Conservation (phyloP, 2,113 vertebrate genomes). For the Mastomys coucha region DNA sequence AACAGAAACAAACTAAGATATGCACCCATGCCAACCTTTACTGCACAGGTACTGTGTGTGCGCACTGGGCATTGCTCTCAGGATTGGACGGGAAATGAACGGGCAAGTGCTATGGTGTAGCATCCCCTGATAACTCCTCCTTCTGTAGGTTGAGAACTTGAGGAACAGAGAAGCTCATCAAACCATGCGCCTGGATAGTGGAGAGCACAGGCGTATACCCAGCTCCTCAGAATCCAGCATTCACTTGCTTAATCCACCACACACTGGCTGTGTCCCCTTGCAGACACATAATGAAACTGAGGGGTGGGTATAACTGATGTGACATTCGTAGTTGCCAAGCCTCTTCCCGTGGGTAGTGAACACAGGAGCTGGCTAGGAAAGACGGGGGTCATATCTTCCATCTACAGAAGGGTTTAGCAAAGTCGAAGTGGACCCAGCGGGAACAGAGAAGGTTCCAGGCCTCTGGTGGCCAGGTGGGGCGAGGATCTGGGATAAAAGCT, state of each 20-base stretch:
- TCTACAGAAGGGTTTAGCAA: not conserved
- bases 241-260: not conserved
- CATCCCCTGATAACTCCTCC: not conserved
- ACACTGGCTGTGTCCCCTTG: not conserved
- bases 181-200: not conserved
- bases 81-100: not conserved
- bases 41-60: too few relatives aligned
- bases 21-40: not conserved
- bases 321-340: constrained; percentile 42
- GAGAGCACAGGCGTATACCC: not conserved
- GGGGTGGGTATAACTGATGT: constrained; percentile 11
- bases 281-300: not conserved
- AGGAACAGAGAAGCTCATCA: not conserved
- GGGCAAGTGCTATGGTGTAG: rapidly evolving
- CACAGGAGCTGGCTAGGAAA: not conserved
- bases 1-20: not conserved
- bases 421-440: not conserved
- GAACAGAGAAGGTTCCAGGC: not conserved
- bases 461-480: not conserved
- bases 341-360: not conserved
- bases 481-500: not conserved
- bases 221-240: not conserved
- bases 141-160: not conserved
- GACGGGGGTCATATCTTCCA: not conserved
- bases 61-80: not conserved